A percentile compares a stretch with the other conserved stretches of the same genome.
phyloP scores from a whole-genome alignment of 2,888 invertebrate species.

The Erebia palarica region DNA sequence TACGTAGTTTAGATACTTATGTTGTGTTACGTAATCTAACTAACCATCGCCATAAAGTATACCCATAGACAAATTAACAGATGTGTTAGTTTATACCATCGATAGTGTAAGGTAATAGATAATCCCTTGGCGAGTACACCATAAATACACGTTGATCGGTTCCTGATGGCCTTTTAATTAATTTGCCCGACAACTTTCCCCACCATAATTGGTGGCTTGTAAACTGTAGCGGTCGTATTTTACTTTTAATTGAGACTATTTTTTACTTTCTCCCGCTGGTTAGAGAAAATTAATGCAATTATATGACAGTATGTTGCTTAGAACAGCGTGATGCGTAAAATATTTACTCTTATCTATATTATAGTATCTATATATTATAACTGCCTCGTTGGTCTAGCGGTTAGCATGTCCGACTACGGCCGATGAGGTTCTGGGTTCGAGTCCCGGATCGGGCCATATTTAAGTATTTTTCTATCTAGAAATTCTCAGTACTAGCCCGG shows the following conservation, averaged over 20 bases:
- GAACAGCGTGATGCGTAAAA: slow-evolving; percentile 18
- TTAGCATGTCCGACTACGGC: no score
- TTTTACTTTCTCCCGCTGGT: slow-evolving; percentile 32
- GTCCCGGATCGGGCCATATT: no score
- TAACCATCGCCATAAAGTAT: neutral
- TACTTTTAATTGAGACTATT: slow-evolving; percentile 36
- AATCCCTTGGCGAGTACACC: slow-evolving; percentile 27
- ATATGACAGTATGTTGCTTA: slow-evolving; percentile 15
- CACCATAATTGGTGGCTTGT: slow-evolving; percentile 37
- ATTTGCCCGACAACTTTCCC: slow-evolving; percentile 43
- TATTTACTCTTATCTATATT: neutral
- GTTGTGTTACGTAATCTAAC: neutral
- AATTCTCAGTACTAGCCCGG: no score
- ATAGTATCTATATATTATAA: no score
- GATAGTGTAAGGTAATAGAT: slow-evolving; percentile 14
- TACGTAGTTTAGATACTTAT: no score
- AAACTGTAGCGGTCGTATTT: slow-evolving; percentile 34
- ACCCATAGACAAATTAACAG: slow-evolving; percentile 21
- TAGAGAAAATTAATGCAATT: slow-evolving; percentile 29
- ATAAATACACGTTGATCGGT: slow-evolving; percentile 38
- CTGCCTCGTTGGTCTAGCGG: no score
- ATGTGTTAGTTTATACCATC: slow-evolving; percentile 11
- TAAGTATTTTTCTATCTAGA: no score
- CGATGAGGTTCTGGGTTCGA: no score
- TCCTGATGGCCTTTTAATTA: slow-evolving; percentile 42